Percentiles rank a stretch among this genome's conserved stretches.
Evolutionary conservation across 2,113 vertebrate species (phyloP).

Genomic region (Lynx canadensis): DNA sequence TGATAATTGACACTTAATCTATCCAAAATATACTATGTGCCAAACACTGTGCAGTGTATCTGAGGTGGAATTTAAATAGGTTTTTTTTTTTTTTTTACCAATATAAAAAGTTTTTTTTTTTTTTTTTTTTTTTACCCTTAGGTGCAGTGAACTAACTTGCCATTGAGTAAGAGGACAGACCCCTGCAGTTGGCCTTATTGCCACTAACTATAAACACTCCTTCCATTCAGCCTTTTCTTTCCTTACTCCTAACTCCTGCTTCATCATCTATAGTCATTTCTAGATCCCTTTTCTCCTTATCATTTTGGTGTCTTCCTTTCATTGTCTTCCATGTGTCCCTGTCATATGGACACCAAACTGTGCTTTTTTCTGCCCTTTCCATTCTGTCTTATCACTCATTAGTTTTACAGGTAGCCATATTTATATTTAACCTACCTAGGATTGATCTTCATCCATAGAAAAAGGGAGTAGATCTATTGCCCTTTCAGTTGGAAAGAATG

Average conservation of each 20-base stretch:
- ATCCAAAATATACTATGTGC: neutral
- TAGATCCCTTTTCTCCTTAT: neutral
- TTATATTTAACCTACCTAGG: neutral
- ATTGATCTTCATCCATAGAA: neutral
- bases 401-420: neutral
- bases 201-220: neutral
- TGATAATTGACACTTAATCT: constrained; percentile 3
- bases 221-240: neutral
- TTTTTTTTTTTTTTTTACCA: neutral
- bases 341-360: neutral
- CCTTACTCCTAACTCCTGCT: neutral
- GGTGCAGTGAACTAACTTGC: neutral
- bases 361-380: neutral
- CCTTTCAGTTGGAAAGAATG: neutral
- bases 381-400: neutral
- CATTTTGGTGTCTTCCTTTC: neutral
- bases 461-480: neutral
- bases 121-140: neutral
- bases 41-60: neutral
- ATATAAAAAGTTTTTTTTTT: neutral
- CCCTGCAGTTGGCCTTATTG: neutral
- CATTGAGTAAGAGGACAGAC: neutral
- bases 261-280: neutral
- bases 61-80: neutral
- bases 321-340: neutral